These are phyloP conservation scores for Scrobipalpa costella DNA, from an alignment of 2,888 invertebrate genomes.

Conservation along the genomic window DNA sequence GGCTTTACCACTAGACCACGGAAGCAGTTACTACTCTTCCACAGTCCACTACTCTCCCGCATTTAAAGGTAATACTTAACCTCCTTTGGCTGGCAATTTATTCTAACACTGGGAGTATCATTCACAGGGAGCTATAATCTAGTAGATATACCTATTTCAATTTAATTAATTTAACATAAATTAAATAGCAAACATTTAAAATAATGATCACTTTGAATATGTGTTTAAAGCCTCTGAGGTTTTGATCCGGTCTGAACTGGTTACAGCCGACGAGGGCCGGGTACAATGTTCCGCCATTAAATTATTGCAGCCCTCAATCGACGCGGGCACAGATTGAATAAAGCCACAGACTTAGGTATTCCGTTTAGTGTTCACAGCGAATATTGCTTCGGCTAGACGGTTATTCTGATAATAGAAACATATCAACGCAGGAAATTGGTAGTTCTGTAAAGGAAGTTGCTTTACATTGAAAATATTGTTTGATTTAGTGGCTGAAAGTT, in stretches of 20 bases:
- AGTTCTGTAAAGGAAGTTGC: not conserved
- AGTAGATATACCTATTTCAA: no score
- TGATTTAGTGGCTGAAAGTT: no score
- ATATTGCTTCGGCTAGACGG: not conserved
- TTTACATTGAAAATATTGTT: not conserved
- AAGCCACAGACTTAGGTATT: not conserved
- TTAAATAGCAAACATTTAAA: not conserved
- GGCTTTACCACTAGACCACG: no score
- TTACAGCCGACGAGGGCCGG: not conserved
- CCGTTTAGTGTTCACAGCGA: not conserved
- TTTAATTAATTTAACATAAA: no score
- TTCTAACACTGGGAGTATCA: no score
- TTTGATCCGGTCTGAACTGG: not conserved
- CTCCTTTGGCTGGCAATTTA: no score
- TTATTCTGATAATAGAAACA: not conserved
- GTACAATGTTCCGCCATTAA: conserved; percentile 2
- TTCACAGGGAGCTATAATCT: no score
- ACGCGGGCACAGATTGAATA: conserved; percentile 2
- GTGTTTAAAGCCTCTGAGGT: not conserved
- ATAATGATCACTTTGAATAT: not conserved
- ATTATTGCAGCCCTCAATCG: conserved; percentile 10
- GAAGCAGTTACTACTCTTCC: no score
- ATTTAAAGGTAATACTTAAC: no score
- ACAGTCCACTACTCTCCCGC: no score
- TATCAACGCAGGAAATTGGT: not conserved